Conservation (phyloP, 1,140 invertebrate species). For the Uloborus diversus region DNA sequence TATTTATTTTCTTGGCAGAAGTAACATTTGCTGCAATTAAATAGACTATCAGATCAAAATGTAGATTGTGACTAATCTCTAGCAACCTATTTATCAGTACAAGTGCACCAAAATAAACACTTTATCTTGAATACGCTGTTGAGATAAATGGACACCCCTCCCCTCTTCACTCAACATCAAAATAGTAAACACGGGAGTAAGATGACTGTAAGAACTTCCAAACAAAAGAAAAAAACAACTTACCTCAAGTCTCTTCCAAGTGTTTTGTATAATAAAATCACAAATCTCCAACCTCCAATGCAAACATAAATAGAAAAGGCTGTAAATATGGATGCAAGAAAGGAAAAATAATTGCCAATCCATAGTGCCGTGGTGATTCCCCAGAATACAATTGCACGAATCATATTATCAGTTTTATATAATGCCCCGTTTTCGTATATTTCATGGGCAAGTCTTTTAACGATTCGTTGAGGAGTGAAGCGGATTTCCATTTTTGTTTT, state of each 20-base stretch:
- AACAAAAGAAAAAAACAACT: not conserved
- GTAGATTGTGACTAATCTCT: no score
- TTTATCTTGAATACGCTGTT: no score
- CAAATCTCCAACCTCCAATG: constrained; percentile 43
- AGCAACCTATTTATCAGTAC: no score
- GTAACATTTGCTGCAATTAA: no score
- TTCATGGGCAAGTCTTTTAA: constrained; percentile 12
- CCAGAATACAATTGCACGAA: constrained; percentile 26
- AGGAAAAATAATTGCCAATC: constrained; percentile 23
- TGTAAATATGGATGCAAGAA: constrained; percentile 6
- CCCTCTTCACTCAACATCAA: no score
- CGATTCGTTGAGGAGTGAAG: constrained; percentile 14
- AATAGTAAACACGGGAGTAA: no score
- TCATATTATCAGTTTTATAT: constrained; percentile 37
- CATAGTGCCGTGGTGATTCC: constrained; percentile 2
- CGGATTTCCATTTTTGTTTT: not conserved
- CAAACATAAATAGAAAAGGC: constrained; percentile 26
- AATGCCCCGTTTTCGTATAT: constrained; percentile 43
- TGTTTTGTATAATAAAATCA: constrained; percentile 27
- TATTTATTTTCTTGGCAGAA: no score
- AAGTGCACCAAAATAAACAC: no score
- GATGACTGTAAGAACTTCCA: no score
- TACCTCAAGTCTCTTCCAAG: constrained; percentile 27
- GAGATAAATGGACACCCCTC: no score
- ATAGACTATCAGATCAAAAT: no score